Evolutionary conservation across 2,797 vertebrate species (phyloP), one percentile per base, ranked within the genome.

Genomic region (Nyctalus aviator): DNA sequence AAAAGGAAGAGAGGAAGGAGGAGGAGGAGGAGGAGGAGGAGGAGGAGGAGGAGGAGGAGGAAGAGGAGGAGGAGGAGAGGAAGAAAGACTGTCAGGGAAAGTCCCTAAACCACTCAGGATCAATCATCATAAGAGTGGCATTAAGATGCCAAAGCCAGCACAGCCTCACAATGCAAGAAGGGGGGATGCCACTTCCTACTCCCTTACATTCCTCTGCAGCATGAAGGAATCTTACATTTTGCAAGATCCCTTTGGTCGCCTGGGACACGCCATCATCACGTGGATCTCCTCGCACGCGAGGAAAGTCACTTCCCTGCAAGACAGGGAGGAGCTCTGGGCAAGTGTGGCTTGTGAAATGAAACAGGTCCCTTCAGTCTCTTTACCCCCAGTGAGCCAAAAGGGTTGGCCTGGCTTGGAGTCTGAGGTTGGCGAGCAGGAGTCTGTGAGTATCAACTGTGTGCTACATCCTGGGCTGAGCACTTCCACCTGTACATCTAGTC

Each of bases 241-340:
- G 88, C 90, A 97, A 97, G 96, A 95, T 73, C 75, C 76, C 37
- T 41, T 90, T 73, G 35, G 57, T 82, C 44, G 53, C 91, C 81
- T 62, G 66, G 57, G 82, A 44, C 64, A 94, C 21, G 7, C 90
- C 93, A 95, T 78, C 75, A 37, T 96, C 96, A 94, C 82, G 41
- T 91, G 95, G 71, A 72, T 85, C 78, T 89, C 44, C 72, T 94
- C 64, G 91, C 94, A 86, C 21, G 17, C 84, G 91, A 95, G 82
- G 48, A 72, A 77, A 32, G 85, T 91, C 93, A 96, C 86, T 95
- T 96, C 95, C 92, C 76, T 76, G 53, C n/a, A 41, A 50, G 37
- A 87, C 62, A 41, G 23, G 82, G 86, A 86, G 88, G 91, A 68
- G 69, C 76, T 66, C 50, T 5, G 11, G 46, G 32, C 30, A 82